Base-by-base conservation (phyloP, 2,888 invertebrate genomes). In the Leptinotarsa juncta region DNA sequence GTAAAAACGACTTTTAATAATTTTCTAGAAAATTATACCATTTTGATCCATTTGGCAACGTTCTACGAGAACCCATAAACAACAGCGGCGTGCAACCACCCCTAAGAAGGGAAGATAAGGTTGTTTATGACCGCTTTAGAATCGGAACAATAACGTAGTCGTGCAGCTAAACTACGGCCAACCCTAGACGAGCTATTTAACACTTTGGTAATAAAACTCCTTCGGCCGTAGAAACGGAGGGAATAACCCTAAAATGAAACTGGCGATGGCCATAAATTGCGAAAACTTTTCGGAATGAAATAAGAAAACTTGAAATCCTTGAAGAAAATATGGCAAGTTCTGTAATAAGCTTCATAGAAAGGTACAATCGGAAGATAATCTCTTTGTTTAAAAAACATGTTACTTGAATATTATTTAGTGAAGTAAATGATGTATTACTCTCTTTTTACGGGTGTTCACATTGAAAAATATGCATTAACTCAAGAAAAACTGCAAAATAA, bases 111-210 rank as follows among this genome's bases (percentile, higher is more conserved):
- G 53, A 60, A 72, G 76, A 76, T 75, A 77, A 72, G 73, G 75
- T 78, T 69, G 77, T 78, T 78, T 78, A 80, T 74, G 79, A 74
- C 72, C 76, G 71, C 70, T 67, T 76, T 75, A 67, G 75, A 71
- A 67, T 48, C 20, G 55, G 55, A 68, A 71, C 50, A 69, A 69
- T 62, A 62, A 62, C 42, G 3, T 60, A 60, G 60, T 60, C 62
- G 70, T 51, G 74, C 60, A 48, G 67, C 69, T 60, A 66, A 70
- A 60, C 65, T 65, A 23, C 65, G 69, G 53, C 67, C 65, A 67
- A 67, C 67, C 72, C 74, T 51, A 66, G 60, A 75, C 70, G 71
- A 75, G 73, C 67, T 74, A 57, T 77, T 76, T 76, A 77, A 78
- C 78, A 74, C 78, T 71, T 70, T 26, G 62, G 72, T 60, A 75